Evolutionary conservation across 92 coral and sea anemone species (phyloP).

Genomic region (Muricea muricata): DNA sequence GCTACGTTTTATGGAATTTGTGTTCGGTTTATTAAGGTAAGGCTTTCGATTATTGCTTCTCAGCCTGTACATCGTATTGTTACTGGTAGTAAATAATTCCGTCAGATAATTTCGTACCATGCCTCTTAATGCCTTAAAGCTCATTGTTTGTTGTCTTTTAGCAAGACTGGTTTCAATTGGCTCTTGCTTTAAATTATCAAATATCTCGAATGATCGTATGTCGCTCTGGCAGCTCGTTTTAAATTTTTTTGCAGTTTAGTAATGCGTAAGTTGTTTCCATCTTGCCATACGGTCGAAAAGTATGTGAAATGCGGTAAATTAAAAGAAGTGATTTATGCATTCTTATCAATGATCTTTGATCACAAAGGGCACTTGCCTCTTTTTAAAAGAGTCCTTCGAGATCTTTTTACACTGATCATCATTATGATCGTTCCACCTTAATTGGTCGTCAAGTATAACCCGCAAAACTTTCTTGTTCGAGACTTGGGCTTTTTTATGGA

Average conservation of each 20-base stretch:
- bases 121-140: background rate
- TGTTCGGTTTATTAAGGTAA: background rate
- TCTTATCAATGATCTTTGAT: no score
- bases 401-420: no score
- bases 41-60: background rate
- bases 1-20: background rate
- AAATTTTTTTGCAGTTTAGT: background rate
- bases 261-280: conserved; percentile 1
- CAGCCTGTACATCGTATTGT: background rate
- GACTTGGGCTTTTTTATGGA: no score
- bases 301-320: background rate
- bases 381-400: no score
- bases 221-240: background rate
- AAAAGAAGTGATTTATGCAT: background rate
- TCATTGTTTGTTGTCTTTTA: background rate
- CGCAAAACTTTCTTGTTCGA: no score
- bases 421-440: no score
- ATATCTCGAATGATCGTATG: background rate
- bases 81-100: background rate
- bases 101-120: background rate
- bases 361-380: no score
- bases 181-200: background rate
- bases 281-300: conserved; percentile 9
- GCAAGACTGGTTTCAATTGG: background rate
- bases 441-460: no score